Evolutionary conservation across 2,888 invertebrate genomes (phyloP), one percentile per base, ranked within the genome.

Genomic region (Drosophila mettleri): DNA sequence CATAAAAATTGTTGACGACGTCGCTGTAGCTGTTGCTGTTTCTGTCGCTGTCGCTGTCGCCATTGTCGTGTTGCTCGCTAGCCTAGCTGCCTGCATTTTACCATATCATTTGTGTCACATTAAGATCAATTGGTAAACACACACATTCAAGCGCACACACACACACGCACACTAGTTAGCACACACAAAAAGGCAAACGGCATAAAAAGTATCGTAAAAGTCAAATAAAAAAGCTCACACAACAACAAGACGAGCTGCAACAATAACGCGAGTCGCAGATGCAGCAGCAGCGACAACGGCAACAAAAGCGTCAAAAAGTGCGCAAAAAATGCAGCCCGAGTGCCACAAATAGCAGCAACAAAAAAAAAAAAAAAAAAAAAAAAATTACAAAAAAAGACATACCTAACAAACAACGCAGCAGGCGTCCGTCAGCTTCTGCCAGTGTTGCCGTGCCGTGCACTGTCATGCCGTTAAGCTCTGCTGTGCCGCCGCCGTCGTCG

Each of bases 71-170:
- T 79, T 79, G 71, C 65, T 67, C 70, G 69, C 74, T 62, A 59
- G 64, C 59, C 60, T 55, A 77, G 64, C 86, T 77, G 83, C 57
- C 77, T 78, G 79, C 76, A 86, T 80, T 88, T 88, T 84, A 85
- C 80, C 86, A 88, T 89, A 90, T 90, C 90, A 90, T 90, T 90
- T 90, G 89, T 90, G 90, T 90, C 90, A 90, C 89, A 90, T 90
- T 90, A 90, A 90, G 90, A 90, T 90, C 90, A 90, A 90, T 90
- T 89, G 90, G 89, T 81, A 89, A 87, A 89, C 83, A 89, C 81
- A 80, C 85, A 77, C 69, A 51, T 29, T 60, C 31, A 31, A 58
- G 49, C 46, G 51, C 48, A 45, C 45, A 52, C 20, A 34, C 29
- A 10, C 22, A 34, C 36, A 29, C 38, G 36, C 24, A 46, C 33